phyloP scores from a whole-genome alignment of 2,888 invertebrate species.

The Mythimna pallens region DNA sequence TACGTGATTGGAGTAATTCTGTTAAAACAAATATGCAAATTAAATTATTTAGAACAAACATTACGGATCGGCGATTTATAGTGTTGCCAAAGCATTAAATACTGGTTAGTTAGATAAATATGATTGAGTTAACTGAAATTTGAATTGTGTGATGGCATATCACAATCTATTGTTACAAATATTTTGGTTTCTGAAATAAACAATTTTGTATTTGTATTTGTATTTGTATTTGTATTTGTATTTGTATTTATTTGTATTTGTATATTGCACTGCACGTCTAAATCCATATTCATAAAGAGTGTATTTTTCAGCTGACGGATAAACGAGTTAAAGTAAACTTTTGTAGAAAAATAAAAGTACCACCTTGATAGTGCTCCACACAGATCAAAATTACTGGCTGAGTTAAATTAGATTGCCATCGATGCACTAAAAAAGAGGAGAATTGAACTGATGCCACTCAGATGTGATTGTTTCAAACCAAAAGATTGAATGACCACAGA shows the following conservation, averaged over 20 bases:
- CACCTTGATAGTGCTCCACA: no score
- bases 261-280: no score
- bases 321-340: no score
- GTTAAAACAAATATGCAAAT: conserved; percentile 45
- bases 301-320: no score
- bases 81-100: conserved; percentile 17
- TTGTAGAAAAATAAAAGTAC: no score
- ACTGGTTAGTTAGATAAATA: conserved; percentile 25
- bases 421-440: not conserved
- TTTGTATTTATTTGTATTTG: no score
- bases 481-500: conserved; percentile 40
- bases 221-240: no score
- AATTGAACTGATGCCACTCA: conserved; percentile 10
- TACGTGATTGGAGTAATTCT: conserved; percentile 30
- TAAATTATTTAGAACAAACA: conserved; percentile 40
- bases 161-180: no score
- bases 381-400: not conserved
- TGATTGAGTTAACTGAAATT: conserved; percentile 1
- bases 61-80: conserved; percentile 34
- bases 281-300: no score
- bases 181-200: no score
- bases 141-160: not conserved
- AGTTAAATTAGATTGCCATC: not conserved
- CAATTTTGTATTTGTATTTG: no score
- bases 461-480: conserved; percentile 28